Evolutionary conservation across 2,113 vertebrate species (phyloP), one percentile per base, ranked within the genome.

Genomic region (Sinocyclocheilus anshuiensis): DNA sequence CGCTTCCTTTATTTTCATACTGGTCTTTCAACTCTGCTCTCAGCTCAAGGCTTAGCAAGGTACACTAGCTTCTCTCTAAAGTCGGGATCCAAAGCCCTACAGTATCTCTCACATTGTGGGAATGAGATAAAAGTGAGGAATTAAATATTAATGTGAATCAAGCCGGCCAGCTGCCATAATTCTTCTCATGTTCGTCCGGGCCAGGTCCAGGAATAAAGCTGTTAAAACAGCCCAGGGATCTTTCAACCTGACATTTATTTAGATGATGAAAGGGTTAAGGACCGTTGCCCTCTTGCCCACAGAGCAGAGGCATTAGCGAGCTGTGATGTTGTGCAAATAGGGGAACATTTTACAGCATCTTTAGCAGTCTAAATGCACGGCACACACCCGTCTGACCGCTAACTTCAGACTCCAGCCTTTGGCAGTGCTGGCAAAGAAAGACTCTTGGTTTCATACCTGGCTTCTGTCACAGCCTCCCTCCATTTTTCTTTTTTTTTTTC

Each of bases 121-220:
- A 63, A 59, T 59, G 48, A 90, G 86, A 89, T 90, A 89, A 90
- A 88, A 89, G 89, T 76, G 72, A 79, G 75, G 75, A 75, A 90
- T 90, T 79, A 90, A 91, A 91, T 88, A 90, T 90, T 89, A 87
- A 91, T 90, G 85, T n/a, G 85, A 81, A 88, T 53, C 86, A 83
- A 86, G 83, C 71, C 45, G 15, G 77, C 84, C 59, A 42, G 48
- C 39, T 76, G 79, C 78, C 88, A 90, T 90, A 88, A 81, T 90
- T 91, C 89, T 86, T 67, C 45, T 71, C 33, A 74, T 45, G 45
- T 55, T 63, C 77, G 29, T 61, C 50, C 39, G 75, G 42, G 42
- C 71, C 83, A 79, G 45, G 80, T 50, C 29, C 36, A 75, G 36
- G 76, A 84, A 69, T 87, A 74, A 87, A 76, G 59, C 67, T n/a